Base-by-base conservation (phyloP, 1,140 invertebrate species). In the Sarcophaga bullata region DNA sequence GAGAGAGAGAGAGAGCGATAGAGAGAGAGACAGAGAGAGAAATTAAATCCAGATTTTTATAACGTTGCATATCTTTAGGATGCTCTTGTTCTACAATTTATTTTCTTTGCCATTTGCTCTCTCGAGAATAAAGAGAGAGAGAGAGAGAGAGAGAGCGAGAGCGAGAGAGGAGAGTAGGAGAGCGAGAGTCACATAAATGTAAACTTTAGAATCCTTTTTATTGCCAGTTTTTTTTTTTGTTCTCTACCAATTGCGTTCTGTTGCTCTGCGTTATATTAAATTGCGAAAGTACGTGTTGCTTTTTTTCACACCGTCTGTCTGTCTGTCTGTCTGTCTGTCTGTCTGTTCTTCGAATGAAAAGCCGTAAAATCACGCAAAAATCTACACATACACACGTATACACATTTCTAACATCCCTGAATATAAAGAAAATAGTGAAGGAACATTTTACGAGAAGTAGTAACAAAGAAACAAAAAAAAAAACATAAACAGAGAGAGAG, bases 231-330 rank as follows among this genome's bases (percentile, higher is more conserved):
- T 37, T 37, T 37, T 37, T 37, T 37, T 37, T 37, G 25, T 37
- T 37, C n/a, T 37, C 25, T 37, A 37, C 25, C 25, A 37, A 2
- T 37, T 37, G 25, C 25, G 25, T 37, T 1, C 25, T 37, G 25
- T 37, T 37, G 25, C 25, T 37, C n/a, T 25, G 17, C 17, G 19
- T 19, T 68, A 68, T 68, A 68, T 68, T 68, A 68, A 68, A 68
- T 68, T 68, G 62, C 62, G 9, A 68, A 68, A 68, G 17, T 68
- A 68, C 62, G 62, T 68, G 62, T 68, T 68, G 62, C 62, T 68
- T n/a, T 68, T 37, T 37, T 19, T 3, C 54, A 58, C 7, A 58
- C 5, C 54, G 54, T 58, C 10, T 68, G 62, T 68, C 62, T 68
- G 9, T 58, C 7, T 58, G 25, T 58, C 10, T 68, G 62, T 68